phyloP scores from a whole-genome alignment of 2,113 vertebrate genomes.

The Jacana jacana region DNA sequence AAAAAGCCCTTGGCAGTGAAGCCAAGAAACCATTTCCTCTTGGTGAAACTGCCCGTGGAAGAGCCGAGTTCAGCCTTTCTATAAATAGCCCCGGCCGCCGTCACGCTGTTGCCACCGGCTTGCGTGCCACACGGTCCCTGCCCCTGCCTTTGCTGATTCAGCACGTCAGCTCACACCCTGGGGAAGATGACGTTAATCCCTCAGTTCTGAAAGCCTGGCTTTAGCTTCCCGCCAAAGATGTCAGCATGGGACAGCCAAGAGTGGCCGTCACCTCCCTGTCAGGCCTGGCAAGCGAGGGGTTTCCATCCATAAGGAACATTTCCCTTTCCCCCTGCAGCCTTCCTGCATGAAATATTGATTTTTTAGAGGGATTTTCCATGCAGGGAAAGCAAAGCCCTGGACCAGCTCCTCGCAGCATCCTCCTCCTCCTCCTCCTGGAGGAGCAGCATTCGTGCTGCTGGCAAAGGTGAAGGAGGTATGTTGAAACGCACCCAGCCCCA shows the following conservation, averaged over 20 bases:
- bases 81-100: background rate
- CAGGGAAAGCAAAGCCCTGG: background rate
- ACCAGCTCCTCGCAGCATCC: background rate
- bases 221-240: background rate
- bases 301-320: background rate
- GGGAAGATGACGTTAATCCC: background rate
- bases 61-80: background rate
- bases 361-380: background rate
- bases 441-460: background rate
- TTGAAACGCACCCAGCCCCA: background rate
- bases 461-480: background rate
- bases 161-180: rapidly evolving
- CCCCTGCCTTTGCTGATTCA: background rate
- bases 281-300: background rate
- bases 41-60: rapidly evolving
- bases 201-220: background rate
- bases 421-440: background rate
- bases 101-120: rapidly evolving
- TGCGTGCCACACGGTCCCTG: rapidly evolving
- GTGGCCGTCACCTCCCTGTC: background rate
- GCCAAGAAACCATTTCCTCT: background rate
- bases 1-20: background rate
- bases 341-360: background rate
- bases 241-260: background rate
- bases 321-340: background rate